These are phyloP conservation scores for Netelia fuscicornis DNA, from an alignment of 2,888 invertebrate species.

Conservation along the genomic window DNA sequence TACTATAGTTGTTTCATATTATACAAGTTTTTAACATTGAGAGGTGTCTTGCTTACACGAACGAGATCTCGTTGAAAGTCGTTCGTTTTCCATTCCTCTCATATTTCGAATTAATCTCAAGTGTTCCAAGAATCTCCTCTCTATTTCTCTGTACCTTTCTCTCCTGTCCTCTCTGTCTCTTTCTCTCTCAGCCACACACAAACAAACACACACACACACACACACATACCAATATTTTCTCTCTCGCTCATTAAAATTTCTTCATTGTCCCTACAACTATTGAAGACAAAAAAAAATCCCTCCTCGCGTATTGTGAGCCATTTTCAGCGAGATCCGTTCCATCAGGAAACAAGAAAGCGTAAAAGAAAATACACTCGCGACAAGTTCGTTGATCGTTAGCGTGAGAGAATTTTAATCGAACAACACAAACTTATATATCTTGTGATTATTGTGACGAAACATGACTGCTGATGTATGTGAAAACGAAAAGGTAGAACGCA, in stretches of 20 bases:
- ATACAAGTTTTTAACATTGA: slow-evolving; percentile 72
- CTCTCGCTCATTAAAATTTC: slow-evolving; percentile 52
- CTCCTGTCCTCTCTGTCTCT: too few species aligned
- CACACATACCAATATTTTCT: neutral
- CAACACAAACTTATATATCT: neutral
- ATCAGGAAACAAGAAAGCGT: slow-evolving; percentile 46
- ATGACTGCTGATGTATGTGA: neutral
- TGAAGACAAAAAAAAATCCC: slow-evolving; percentile 46
- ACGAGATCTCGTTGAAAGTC: slow-evolving; percentile 78
- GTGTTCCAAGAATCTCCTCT: slow-evolving; percentile 24
- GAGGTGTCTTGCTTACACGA: slow-evolving; percentile 74
- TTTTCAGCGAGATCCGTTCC: slow-evolving; percentile 74
- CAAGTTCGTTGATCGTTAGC: slow-evolving; percentile 41
- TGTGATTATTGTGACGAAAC: neutral
- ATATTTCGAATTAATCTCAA: slow-evolving; percentile 55
- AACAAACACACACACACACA: neutral
- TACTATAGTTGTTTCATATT: slow-evolving; percentile 76
- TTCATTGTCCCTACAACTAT: slow-evolving; percentile 61
- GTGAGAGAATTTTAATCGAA: slow-evolving; percentile 17
- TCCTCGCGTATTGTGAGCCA: slow-evolving; percentile 48
- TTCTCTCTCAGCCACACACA: neutral
- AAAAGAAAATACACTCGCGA: slow-evolving; percentile 36
- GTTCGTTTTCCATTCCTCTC: slow-evolving; percentile 56
- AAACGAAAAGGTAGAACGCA: slow-evolving; percentile 4
- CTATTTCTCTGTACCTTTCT: too few species aligned